Evolutionary conservation across 2,888 invertebrate species (phyloP).

Genomic region (Seira musarum): DNA sequence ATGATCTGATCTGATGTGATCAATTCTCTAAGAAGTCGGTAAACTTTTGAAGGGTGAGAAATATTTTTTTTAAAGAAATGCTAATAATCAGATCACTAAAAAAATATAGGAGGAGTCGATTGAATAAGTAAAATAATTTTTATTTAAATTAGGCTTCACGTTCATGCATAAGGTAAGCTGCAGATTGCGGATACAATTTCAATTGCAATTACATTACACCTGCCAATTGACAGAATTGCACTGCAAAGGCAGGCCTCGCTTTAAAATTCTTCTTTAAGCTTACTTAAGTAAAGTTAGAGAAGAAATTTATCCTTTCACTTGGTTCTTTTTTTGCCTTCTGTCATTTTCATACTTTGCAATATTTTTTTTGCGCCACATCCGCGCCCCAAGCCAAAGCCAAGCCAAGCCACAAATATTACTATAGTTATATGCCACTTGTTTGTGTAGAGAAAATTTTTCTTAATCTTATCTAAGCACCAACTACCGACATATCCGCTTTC

Average conservation of each 20-base stretch:
- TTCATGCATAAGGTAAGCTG: background rate
- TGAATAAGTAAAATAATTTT: background rate
- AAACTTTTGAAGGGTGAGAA: too few species aligned
- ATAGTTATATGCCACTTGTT: too few species aligned
- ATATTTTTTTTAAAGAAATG: too few species aligned
- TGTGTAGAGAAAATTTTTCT: background rate
- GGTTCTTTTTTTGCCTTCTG: background rate
- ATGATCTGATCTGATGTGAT: too few species aligned
- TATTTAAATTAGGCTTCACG: background rate
- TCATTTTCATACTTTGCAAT: too few species aligned
- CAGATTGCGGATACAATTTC: constrained; percentile 5
- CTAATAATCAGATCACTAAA: too few species aligned
- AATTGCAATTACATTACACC: too few species aligned
- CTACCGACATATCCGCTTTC: background rate
- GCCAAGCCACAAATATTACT: background rate
- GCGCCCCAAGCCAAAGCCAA: background rate
- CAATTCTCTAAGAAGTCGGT: too few species aligned
- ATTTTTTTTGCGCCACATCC: background rate
- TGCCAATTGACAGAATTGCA: background rate
- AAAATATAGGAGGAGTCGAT: background rate
- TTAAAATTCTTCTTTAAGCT: background rate
- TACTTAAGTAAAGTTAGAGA: background rate
- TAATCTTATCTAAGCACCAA: background rate
- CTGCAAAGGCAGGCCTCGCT: background rate
- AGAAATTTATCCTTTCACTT: background rate